phyloP scores from a whole-genome alignment of 37 sponge, comb jelly and placozoan species.

The Bolinopsis microptera region DNA sequence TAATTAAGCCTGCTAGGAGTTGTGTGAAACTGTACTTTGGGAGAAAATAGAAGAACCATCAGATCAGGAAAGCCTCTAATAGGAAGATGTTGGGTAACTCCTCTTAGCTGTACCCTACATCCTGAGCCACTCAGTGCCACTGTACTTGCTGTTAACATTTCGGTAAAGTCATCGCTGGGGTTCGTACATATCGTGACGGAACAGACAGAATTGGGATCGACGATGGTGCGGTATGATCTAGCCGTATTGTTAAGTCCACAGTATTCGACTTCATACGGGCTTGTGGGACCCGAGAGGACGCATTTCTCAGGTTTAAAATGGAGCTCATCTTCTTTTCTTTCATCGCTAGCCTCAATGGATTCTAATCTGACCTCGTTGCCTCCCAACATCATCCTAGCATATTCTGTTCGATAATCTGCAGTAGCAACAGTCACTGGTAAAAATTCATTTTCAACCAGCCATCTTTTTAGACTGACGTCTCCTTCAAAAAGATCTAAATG shows the following conservation, averaged over 20 bases:
- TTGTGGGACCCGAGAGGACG: slow-evolving; percentile 8
- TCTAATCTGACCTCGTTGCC: background rate
- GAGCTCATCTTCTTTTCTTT: background rate
- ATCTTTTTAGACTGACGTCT: background rate
- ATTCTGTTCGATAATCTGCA: background rate
- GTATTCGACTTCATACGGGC: slow-evolving; percentile 17
- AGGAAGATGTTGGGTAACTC: slow-evolving; percentile 8
- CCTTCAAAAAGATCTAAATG: slow-evolving; percentile 22
- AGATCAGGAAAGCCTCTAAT: slow-evolving; percentile 34
- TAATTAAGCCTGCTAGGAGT: slow-evolving; percentile 33
- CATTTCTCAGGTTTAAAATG: background rate
- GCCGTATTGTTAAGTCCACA: slow-evolving; percentile 32
- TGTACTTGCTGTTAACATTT: slow-evolving; percentile 16
- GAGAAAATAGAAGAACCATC: slow-evolving; percentile 22
- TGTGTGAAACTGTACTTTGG: slow-evolving; percentile 34
- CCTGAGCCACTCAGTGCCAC: slow-evolving; percentile 23
- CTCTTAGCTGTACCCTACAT: background rate
- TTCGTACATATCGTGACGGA: slow-evolving; percentile 10
- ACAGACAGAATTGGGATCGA: slow-evolving; percentile 19
- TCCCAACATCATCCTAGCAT: background rate
- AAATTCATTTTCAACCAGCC: background rate
- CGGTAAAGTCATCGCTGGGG: slow-evolving; percentile 16
- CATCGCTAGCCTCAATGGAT: background rate
- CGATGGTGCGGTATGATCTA: background rate
- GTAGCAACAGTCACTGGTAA: background rate